phyloP scores from a whole-genome alignment of 2,113 vertebrate species.

The Brevimyrus niger region DNA sequence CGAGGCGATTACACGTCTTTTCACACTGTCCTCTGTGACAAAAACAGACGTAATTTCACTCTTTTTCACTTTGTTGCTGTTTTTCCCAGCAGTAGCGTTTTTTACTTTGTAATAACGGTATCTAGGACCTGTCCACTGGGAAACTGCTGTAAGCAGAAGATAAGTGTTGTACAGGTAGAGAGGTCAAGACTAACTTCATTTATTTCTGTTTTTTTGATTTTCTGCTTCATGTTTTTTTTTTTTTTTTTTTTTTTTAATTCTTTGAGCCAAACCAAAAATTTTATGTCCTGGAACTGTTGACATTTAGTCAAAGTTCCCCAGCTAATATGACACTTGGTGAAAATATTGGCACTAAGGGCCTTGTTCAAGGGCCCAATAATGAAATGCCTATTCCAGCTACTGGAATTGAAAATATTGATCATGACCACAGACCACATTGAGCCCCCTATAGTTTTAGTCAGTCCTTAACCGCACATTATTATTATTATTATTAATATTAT shows the following conservation, averaged over 20 bases:
- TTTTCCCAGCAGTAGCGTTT: neutral
- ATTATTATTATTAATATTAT: neutral
- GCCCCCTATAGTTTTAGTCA: neutral
- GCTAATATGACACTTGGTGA: neutral
- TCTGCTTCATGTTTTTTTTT: neutral
- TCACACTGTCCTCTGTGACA: neutral
- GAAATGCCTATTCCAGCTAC: neutral
- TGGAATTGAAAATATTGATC: neutral
- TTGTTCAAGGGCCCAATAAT: neutral
- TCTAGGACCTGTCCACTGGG: constrained; percentile 5
- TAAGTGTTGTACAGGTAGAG: neutral
- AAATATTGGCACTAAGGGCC: neutral
- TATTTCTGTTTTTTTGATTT: neutral
- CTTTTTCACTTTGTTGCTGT: neutral
- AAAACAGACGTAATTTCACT: constrained; percentile 1
- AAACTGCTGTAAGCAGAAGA: neutral
- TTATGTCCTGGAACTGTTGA: neutral
- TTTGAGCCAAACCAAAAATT: neutral
- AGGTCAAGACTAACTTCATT: neutral
- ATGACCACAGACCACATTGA: neutral
- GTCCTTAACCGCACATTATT: neutral
- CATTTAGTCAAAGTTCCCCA: neutral
- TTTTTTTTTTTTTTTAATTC: neutral
- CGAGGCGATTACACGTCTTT: constrained; percentile 10
- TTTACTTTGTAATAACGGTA: constrained; percentile 1